These are phyloP conservation scores for Delia radicum DNA, from an alignment of 1,140 invertebrate species.

Conservation along the genomic window DNA sequence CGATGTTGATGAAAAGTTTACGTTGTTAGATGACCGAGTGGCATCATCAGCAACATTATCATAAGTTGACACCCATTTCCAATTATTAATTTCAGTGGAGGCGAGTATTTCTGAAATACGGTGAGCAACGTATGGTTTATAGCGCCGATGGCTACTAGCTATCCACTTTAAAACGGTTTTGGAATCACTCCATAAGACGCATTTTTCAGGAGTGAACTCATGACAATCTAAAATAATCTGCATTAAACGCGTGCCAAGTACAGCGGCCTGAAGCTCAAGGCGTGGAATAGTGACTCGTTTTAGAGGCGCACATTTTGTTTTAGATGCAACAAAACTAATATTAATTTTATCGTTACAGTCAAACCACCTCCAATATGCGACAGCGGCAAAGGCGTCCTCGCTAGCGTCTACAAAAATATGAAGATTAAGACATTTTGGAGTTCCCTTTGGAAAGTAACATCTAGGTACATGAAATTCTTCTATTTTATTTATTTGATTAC, in stretches of 20 bases:
- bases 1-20: not conserved
- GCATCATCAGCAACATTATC: not conserved
- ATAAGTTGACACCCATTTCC: not conserved
- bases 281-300: not conserved
- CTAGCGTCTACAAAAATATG: not conserved
- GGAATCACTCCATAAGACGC: not conserved
- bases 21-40: not conserved
- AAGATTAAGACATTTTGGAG: not conserved
- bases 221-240: not conserved
- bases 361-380: not conserved
- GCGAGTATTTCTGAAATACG: slow-evolving; percentile 10
- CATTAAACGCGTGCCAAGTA: not conserved
- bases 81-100: not conserved
- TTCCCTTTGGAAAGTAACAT: not conserved
- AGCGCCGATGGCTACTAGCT: not conserved
- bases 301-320: no score
- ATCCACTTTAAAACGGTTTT: not conserved
- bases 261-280: slow-evolving; percentile 18
- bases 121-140: slow-evolving; percentile 4
- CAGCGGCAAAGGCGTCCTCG: slow-evolving; percentile 19
- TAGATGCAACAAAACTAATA: not conserved
- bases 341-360: not conserved
- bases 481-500: not conserved
- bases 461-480: not conserved
- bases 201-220: not conserved